Evolutionary conservation across 1,140 invertebrate species (phyloP).

Genomic region (Cydia strobilella): DNA sequence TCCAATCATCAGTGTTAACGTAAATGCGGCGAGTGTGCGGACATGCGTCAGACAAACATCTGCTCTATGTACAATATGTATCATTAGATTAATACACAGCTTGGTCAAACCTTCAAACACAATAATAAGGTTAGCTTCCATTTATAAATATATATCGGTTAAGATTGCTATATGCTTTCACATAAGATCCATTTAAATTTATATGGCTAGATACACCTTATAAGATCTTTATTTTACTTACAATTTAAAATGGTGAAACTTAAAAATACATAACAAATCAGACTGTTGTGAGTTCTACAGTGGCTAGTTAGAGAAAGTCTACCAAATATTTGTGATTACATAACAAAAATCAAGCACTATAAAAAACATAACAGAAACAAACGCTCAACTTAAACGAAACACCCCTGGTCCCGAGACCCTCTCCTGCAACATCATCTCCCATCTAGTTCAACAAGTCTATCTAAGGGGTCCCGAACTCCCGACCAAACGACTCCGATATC

Average conservation of each 20-base stretch:
- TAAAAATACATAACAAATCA: constrained; percentile 78
- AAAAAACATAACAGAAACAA: constrained; percentile 74
- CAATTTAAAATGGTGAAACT: constrained; percentile 71
- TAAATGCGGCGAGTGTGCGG: not conserved
- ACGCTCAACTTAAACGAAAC: constrained; percentile 45
- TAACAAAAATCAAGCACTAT: constrained; percentile 71
- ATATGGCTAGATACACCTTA: constrained; percentile 53
- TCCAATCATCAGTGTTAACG: constrained; percentile 1
- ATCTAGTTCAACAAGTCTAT: constrained; percentile 5
- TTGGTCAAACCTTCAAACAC: constrained; percentile 27
- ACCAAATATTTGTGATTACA: constrained; percentile 66
- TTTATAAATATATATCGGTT: constrained; percentile 27
- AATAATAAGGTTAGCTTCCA: constrained; percentile 35
- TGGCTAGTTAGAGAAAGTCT: constrained; percentile 66
- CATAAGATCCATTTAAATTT: constrained; percentile 39
- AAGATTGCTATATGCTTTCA: constrained; percentile 39
- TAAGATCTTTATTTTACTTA: constrained; percentile 64
- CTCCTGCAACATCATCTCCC: not conserved
- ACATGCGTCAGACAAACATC: constrained; percentile 19
- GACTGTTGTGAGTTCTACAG: constrained; percentile 44
- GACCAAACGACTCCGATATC: not conserved
- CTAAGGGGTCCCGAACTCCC: constrained; percentile 11
- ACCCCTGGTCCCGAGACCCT: constrained; percentile 34
- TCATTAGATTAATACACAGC: constrained; percentile 18
- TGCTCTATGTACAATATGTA: constrained; percentile 12